phyloP scores from a whole-genome alignment of 2,113 vertebrate genomes.

The Noctilio leporinus region DNA sequence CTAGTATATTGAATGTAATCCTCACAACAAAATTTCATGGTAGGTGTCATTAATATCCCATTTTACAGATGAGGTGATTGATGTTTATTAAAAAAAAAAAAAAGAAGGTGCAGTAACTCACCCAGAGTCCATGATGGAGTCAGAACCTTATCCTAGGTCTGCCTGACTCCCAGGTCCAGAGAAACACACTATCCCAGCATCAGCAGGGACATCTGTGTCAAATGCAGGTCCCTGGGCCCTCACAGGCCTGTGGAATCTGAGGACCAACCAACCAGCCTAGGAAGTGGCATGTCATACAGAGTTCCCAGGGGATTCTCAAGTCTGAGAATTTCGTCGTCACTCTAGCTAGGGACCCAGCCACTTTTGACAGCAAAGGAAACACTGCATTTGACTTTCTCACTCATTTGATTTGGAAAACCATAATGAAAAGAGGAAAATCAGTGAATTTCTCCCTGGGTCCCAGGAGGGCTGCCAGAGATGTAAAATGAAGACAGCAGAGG shows the following conservation, averaged over 20 bases:
- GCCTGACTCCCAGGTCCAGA: not conserved
- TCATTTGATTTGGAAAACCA: constrained; percentile 18
- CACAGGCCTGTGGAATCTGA: rapidly evolving
- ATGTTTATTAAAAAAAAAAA: too few species aligned
- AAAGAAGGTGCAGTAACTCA: not conserved
- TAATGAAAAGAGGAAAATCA: constrained; percentile 21
- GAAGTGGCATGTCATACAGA: not conserved
- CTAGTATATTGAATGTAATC: not conserved
- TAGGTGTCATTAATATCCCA: not conserved
- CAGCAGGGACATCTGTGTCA: not conserved
- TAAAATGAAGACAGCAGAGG: constrained; percentile 48
- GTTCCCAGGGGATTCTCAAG: not conserved
- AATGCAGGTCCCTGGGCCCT: not conserved
- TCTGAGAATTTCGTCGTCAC: not conserved
- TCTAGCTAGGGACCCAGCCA: not conserved
- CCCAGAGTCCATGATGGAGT: not conserved
- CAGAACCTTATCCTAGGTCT: not conserved
- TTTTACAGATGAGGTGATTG: not conserved
- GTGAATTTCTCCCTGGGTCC: constrained; percentile 20
- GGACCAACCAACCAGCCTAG: not conserved
- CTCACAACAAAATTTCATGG: not conserved
- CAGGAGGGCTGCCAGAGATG: not conserved
- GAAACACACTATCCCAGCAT: not conserved
- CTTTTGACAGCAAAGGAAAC: constrained; percentile 11
- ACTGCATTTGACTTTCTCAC: not conserved